phyloP scores from a whole-genome alignment of 1,140 invertebrate species.

The Caenorhabditis inopinata region DNA sequence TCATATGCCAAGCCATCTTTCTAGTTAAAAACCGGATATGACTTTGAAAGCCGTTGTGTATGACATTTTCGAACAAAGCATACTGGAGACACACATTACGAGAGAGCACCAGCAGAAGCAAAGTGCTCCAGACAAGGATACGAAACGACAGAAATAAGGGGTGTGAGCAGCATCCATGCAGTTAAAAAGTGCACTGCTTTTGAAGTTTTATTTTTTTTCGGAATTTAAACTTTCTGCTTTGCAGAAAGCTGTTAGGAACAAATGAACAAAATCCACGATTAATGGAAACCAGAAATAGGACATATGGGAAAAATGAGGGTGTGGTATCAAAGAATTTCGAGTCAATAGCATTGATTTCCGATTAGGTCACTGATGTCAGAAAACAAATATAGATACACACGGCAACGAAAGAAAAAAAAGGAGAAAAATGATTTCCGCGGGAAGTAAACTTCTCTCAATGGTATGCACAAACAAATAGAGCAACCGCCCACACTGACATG shows the following conservation, averaged over 20 bases:
- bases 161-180: neutral
- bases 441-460: constrained; percentile 32
- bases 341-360: constrained; percentile 1
- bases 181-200: constrained; percentile 4
- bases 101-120: neutral
- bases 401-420: neutral
- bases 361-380: constrained; percentile 32
- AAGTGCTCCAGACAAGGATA: constrained; percentile 15
- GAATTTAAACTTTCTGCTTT: too few relatives aligned
- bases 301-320: neutral
- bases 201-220: constrained; percentile 1
- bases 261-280: too few relatives aligned
- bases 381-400: neutral
- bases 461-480: constrained; percentile 27
- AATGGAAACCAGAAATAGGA: too few relatives aligned
- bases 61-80: neutral
- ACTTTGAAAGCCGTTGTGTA: neutral
- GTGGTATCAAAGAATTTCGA: neutral
- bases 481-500: constrained; percentile 18
- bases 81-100: neutral
- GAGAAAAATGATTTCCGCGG: constrained; percentile 9
- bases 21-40: too few relatives aligned
- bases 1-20: too few relatives aligned
- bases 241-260: too few relatives aligned
- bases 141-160: neutral